Evolutionary conservation across 2,797 vertebrate species (phyloP).

Genomic region (Gadopsis bispinosus): DNA sequence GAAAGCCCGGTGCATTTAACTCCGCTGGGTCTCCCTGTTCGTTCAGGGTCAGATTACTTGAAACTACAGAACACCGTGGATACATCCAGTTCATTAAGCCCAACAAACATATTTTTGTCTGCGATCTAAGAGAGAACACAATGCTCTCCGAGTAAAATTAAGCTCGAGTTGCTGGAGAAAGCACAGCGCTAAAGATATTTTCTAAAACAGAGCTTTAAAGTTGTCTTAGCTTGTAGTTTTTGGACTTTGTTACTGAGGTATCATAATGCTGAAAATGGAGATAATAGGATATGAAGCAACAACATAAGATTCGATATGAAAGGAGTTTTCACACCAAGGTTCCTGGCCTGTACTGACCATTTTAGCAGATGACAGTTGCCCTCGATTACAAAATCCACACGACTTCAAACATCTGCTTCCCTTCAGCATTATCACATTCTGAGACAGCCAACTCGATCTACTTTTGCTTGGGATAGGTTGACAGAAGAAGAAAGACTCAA

Average conservation of each 20-base stretch:
- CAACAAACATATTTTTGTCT: slow-evolving; percentile 33
- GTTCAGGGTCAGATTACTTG: slow-evolving; percentile 65
- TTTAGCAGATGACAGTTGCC: slow-evolving; percentile 14
- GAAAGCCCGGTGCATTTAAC: slow-evolving; percentile 49
- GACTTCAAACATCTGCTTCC: slow-evolving; percentile 30
- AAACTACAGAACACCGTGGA: slow-evolving; percentile 61
- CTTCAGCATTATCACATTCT: neutral
- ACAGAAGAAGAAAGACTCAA: neutral
- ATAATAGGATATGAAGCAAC: neutral
- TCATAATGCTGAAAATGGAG: neutral
- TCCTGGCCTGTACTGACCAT: neutral
- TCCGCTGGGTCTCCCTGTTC: slow-evolving; percentile 66
- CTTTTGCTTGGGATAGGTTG: neutral
- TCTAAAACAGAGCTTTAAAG: slow-evolving; percentile 4
- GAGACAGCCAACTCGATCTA: neutral
- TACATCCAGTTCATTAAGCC: slow-evolving; percentile 58
- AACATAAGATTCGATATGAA: neutral
- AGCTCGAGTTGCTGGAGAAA: slow-evolving; percentile 8
- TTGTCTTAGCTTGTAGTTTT: neutral
- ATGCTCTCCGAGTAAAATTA: slow-evolving; percentile 15
- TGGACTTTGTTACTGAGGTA: neutral
- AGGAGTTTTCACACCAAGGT: slow-evolving; percentile 7
- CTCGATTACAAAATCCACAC: neutral
- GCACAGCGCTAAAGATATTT: slow-evolving; percentile 1
- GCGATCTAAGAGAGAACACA: slow-evolving; percentile 42